Percentiles rank a stretch among this genome's conserved stretches.
phyloP scores from a whole-genome alignment of 2,888 invertebrate species.

The Aleiodes leptofemur region DNA sequence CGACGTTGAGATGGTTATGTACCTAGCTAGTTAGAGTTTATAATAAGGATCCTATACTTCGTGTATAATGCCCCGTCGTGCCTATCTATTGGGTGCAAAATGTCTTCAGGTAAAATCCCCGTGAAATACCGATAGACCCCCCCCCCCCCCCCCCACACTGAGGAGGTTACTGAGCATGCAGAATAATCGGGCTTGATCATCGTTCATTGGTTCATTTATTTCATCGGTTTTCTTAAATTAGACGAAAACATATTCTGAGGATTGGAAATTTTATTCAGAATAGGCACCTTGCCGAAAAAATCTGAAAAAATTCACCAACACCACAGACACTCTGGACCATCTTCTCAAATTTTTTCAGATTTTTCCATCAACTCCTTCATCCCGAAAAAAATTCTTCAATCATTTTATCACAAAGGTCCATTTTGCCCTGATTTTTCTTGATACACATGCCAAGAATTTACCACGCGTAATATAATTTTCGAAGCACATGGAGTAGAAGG shows the following conservation, averaged over 20 bases:
- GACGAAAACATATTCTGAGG: slow-evolving; percentile 23
- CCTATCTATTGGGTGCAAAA: slow-evolving; percentile 75
- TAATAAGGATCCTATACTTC: slow-evolving; percentile 73
- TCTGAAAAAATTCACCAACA: too few relatives aligned
- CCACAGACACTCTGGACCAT: too few relatives aligned
- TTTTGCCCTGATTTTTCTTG: too few relatives aligned
- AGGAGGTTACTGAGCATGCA: slow-evolving; percentile 58
- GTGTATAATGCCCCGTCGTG: slow-evolving; percentile 70
- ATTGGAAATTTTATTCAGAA: background rate
- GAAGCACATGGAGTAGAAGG: slow-evolving; percentile 54
- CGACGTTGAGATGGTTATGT: slow-evolving; percentile 54
- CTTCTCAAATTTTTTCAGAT: too few relatives aligned
- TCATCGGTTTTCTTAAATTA: background rate
- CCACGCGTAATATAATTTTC: slow-evolving; percentile 64
- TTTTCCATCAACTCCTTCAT: too few relatives aligned
- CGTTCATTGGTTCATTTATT: background rate
- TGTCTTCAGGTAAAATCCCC: slow-evolving; percentile 75
- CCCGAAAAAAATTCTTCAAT: too few relatives aligned
- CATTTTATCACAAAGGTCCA: too few relatives aligned
- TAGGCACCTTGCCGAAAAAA: slow-evolving; percentile 14
- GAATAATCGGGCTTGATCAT: slow-evolving; percentile 28
- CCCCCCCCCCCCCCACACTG: slow-evolving; percentile 41
- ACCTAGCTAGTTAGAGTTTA: slow-evolving; percentile 73
- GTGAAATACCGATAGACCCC: slow-evolving; percentile 68
- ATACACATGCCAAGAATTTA: slow-evolving; percentile 54